Base-by-base conservation (phyloP, 2,113 vertebrate genomes). In the Entelurus aequoreus region DNA sequence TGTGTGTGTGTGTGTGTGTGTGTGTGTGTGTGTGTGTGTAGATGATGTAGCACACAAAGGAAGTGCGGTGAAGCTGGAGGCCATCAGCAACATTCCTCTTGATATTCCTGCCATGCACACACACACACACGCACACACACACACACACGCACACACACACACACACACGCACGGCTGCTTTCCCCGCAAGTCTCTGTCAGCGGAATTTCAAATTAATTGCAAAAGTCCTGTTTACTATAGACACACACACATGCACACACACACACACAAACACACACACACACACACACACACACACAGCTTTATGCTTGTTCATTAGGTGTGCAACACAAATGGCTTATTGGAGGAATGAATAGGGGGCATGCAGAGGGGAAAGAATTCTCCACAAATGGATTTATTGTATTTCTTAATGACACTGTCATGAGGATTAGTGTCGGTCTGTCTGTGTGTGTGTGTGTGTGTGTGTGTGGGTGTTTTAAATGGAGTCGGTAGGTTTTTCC, bases 171-270 rank as follows among this genome's bases (percentile, higher is more conserved):
- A 58, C 74, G 59, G 63, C 71, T 71, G 65, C 71, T 71, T 70
- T 75, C 70, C 50, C 70, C 63, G 72, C 57, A 63, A 78, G 78
- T 80, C 82, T 76, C 76, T 75, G 84, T 86, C 84, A 86, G 84
- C 84, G 83, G 76, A 86, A 84, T 86, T 79, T 78, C 67, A 77
- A 86, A 84, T 82, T 78, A 81, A 83, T 63, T 71, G 66, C 71
- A 84, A 76, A 82, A 86, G 81, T 57, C 63, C 52, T 48, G 69
- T 80, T 84, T 79, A 68, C 65, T 73, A 78, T 80, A 65, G 66
- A 55, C 76, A 57, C 75, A 60, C 62, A 37, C 46, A 56, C 15
- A 5, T 71, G 53, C 56, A 54, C 19, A 2, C 60, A 54, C 52
- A 48, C 51, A 55, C 42, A 51, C 53, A 40, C 36, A 35, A 1